phyloP scores from a whole-genome alignment of 2,888 invertebrate species.

The Dryomyza anilis region DNA sequence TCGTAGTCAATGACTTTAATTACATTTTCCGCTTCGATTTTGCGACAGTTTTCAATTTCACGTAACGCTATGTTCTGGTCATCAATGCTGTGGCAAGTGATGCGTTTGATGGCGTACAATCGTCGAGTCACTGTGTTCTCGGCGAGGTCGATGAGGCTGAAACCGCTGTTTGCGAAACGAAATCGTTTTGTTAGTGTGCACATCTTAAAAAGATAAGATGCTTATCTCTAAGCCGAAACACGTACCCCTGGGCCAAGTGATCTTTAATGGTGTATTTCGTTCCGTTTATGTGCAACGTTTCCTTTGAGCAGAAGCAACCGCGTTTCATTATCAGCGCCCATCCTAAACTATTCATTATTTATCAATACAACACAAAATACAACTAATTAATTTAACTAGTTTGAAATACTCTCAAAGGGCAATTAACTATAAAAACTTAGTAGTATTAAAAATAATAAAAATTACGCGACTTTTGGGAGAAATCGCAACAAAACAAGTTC shows the following conservation, averaged over 20 bases:
- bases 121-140: conserved; percentile 71
- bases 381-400: too few species aligned
- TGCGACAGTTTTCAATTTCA: conserved; percentile 76
- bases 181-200: background rate
- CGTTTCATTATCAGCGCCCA: conserved; percentile 72
- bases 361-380: background rate
- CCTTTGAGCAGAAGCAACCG: conserved; percentile 78
- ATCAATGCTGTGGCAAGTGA: conserved; percentile 78
- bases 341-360: conserved; percentile 71
- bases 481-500: conserved; percentile 3
- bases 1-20: conserved; percentile 74
- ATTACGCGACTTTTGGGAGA: background rate
- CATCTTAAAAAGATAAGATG: conserved; percentile 32
- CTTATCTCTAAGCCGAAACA: background rate
- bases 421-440: background rate
- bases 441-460: background rate
- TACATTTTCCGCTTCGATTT: conserved; percentile 74
- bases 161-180: conserved; percentile 67
- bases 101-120: conserved; percentile 77
- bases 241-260: conserved; percentile 75
- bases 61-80: conserved; percentile 74
- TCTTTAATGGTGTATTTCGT: conserved; percentile 72
- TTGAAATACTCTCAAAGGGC: background rate
- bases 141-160: conserved; percentile 78
- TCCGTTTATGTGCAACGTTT: conserved; percentile 73